Conservation (phyloP, 2,888 invertebrate species). For the Rhorus exstirpatorius region DNA sequence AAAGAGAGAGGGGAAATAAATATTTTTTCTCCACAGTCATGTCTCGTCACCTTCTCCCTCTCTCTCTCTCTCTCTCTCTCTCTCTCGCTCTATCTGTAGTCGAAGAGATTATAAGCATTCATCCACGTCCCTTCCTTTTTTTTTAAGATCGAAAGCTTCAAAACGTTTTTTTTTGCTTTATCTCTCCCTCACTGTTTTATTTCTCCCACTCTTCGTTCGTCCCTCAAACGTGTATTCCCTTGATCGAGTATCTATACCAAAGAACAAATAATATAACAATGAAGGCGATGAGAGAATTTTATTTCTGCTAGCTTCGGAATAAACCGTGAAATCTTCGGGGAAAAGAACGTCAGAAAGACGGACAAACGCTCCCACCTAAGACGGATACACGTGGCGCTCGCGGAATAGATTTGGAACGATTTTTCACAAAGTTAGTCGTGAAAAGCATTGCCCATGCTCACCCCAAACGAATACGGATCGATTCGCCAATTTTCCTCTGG, state of each 20-base stretch:
- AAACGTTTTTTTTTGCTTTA: conserved; percentile 9
- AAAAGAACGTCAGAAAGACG: conserved; percentile 62
- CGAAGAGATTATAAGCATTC: conserved; percentile 57
- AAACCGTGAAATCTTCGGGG: conserved; percentile 23
- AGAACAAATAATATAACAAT: conserved; percentile 67
- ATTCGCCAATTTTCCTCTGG: conserved; percentile 72
- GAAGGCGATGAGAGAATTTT: conserved; percentile 3
- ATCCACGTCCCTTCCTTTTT: conserved; percentile 23
- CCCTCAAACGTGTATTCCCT: conserved; percentile 54
- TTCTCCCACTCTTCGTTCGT: conserved; percentile 23
- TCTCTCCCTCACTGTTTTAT: conserved; percentile 17
- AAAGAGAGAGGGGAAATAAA: conserved; percentile 74
- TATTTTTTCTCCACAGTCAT: conserved; percentile 74
- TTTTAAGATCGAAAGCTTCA: conserved; percentile 50
- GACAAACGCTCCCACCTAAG: conserved; percentile 17
- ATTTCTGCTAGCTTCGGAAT: conserved; percentile 9
- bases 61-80: conserved; percentile 16
- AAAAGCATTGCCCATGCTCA: conserved; percentile 73
- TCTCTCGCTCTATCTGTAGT: conserved; percentile 24
- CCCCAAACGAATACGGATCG: conserved; percentile 81
- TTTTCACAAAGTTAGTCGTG: conserved; percentile 77
- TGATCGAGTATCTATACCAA: conserved; percentile 63
- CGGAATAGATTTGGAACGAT: conserved; percentile 74
- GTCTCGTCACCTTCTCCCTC: conserved; percentile 23
- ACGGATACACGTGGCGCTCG: background rate